Conservation (phyloP, 1,140 invertebrate species). For the Drosophila serrata region DNA sequence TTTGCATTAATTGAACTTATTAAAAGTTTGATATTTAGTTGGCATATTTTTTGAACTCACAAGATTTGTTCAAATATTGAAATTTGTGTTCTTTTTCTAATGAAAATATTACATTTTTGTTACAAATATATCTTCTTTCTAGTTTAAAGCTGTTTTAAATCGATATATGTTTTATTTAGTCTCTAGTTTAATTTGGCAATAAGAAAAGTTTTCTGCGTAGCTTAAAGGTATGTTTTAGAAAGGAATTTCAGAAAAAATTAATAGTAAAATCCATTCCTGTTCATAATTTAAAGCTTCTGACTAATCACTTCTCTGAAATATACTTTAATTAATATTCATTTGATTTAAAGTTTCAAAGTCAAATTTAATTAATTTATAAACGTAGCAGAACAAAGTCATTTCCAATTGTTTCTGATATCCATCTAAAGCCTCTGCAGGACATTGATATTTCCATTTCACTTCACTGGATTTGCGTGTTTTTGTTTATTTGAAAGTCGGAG, state of each 20-base stretch:
- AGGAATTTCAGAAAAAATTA: neutral
- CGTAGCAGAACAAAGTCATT: neutral
- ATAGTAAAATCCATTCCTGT: neutral
- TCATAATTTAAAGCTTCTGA: neutral
- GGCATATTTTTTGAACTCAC: neutral
- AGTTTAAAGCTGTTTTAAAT: neutral
- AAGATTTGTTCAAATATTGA: slow-evolving; percentile 2
- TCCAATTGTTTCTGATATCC: neutral
- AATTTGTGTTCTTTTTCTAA: neutral
- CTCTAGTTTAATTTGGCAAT: neutral
- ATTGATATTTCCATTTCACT: slow-evolving; percentile 6
- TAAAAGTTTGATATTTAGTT: slow-evolving; percentile 3
- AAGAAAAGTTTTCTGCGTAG: neutral
- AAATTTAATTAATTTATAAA: neutral
- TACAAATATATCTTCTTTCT: neutral
- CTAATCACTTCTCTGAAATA: neutral
- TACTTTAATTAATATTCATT: neutral
- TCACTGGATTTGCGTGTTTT: slow-evolving; percentile 17
- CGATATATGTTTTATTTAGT: neutral
- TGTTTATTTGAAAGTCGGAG: slow-evolving; percentile 12
- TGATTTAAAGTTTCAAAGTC: neutral
- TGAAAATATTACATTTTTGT: neutral
- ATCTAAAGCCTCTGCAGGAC: neutral
- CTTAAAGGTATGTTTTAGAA: neutral
- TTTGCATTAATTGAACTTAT: slow-evolving; percentile 54